Conservation (phyloP, 1,140 invertebrate genomes). For the Zaprionus lachaisei region DNA sequence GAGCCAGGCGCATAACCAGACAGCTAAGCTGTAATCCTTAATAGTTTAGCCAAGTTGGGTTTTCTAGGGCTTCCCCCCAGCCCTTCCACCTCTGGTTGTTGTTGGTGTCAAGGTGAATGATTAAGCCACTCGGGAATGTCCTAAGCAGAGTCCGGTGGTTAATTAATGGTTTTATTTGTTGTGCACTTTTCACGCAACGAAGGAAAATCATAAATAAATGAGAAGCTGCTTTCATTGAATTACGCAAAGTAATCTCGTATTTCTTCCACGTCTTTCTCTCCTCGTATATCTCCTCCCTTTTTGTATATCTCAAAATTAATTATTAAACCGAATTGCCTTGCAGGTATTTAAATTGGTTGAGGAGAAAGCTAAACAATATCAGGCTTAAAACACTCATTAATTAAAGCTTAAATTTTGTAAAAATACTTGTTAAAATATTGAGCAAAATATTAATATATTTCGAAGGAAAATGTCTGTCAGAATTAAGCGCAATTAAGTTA, state of each 20-base stretch:
- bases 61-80: slow-evolving; percentile 62
- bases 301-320: background rate
- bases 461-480: background rate
- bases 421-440: background rate
- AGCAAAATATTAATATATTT: background rate
- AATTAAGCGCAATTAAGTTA: background rate
- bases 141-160: slow-evolving; percentile 30
- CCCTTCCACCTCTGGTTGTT: slow-evolving; percentile 2
- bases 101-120: slow-evolving; percentile 65
- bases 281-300: too few species aligned
- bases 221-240: background rate
- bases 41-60: slow-evolving; percentile 59
- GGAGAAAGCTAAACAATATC: background rate
- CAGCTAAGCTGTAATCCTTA: slow-evolving; percentile 75
- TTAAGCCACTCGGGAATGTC: slow-evolving; percentile 46
- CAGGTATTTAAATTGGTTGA: background rate
- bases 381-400: background rate
- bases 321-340: background rate
- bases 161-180: slow-evolving; percentile 69
- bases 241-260: background rate
- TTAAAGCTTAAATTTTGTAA: background rate
- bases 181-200: slow-evolving; percentile 13
- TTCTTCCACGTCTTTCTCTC: background rate
- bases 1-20: slow-evolving; percentile 69
- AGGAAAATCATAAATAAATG: background rate